Percentiles rank a stretch among this genome's conserved stretches.
These are phyloP conservation scores for Eulemur macaco DNA, from an alignment of 2,113 vertebrate species.

Conservation along the genomic window DNA sequence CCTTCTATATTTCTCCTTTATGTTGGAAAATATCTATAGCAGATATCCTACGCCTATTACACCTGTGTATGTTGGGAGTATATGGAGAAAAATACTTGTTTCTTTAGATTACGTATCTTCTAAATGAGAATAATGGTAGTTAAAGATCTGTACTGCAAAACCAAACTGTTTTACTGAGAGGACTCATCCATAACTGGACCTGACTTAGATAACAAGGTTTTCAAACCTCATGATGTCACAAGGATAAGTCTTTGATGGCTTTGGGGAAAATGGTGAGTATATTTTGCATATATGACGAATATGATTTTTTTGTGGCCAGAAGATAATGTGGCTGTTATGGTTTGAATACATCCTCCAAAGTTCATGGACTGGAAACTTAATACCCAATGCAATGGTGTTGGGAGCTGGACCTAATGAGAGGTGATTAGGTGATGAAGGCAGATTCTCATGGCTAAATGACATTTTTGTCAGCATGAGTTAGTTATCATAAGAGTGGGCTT, in stretches of 20 bases:
- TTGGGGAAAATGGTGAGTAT: background rate
- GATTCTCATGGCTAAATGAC: background rate
- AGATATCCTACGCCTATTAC: background rate
- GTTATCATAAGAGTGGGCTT: background rate
- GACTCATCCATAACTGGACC: background rate
- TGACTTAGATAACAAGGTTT: background rate
- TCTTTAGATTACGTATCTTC: background rate
- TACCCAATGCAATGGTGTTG: background rate
- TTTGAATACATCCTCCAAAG: background rate
- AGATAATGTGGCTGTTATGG: background rate
- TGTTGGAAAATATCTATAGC: background rate
- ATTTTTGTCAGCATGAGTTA: background rate
- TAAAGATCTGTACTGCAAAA: background rate
- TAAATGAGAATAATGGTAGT: background rate
- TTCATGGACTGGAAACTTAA: background rate
- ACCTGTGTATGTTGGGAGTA: background rate
- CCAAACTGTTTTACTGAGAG: background rate
- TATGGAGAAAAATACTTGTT: background rate
- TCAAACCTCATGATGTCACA: background rate
- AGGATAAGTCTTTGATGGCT: background rate
- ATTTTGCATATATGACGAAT: background rate
- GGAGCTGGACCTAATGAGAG: background rate
- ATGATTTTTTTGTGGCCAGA: background rate
- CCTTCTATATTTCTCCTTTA: background rate
- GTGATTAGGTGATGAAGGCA: background rate